A percentile compares a stretch with the other conserved stretches of the same genome.
Evolutionary conservation across 64 coral and sea anemone genomes (phyloP).

Genomic region (Catalaphyllia jardinei): DNA sequence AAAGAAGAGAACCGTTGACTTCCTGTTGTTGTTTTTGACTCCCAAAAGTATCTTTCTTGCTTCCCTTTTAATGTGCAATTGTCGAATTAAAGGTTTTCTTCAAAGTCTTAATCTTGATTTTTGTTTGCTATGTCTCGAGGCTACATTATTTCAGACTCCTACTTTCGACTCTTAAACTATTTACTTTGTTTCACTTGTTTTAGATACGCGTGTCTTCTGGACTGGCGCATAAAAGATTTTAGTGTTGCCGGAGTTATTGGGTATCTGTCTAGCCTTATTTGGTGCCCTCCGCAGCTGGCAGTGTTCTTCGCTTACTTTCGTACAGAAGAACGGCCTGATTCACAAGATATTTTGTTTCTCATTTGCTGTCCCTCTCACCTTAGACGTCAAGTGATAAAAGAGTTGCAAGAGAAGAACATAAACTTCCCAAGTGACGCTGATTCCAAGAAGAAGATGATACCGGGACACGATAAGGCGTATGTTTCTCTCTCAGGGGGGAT

Average conservation of each 20-base stretch:
- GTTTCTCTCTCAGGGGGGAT: slow-evolving; percentile 14
- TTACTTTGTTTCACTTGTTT: not conserved
- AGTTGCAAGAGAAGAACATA: not conserved
- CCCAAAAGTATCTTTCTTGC: too few relatives aligned
- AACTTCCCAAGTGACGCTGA: too few relatives aligned
- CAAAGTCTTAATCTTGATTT: too few relatives aligned
- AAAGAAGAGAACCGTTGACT: too few relatives aligned
- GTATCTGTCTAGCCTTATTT: slow-evolving; percentile 18
- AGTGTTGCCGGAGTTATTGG: not conserved
- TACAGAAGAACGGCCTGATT: not conserved
- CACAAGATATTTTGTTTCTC: slow-evolving; percentile 24
- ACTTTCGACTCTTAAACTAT: not conserved
- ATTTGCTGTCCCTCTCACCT: slow-evolving; percentile 22
- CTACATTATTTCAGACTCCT: too few relatives aligned
- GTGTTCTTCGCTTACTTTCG: slow-evolving; percentile 30
- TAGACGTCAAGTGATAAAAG: not conserved
- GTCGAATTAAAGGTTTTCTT: too few relatives aligned
- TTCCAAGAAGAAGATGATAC: not conserved
- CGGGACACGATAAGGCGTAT: not conserved
- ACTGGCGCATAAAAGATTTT: not conserved
- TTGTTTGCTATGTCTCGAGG: too few relatives aligned
- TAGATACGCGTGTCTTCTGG: slow-evolving; percentile 9
- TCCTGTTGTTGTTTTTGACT: too few relatives aligned
- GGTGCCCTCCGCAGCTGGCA: not conserved
- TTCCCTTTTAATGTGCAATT: too few relatives aligned